phyloP scores from a whole-genome alignment of 2,888 invertebrate species.

The Hydraecia micacea region DNA sequence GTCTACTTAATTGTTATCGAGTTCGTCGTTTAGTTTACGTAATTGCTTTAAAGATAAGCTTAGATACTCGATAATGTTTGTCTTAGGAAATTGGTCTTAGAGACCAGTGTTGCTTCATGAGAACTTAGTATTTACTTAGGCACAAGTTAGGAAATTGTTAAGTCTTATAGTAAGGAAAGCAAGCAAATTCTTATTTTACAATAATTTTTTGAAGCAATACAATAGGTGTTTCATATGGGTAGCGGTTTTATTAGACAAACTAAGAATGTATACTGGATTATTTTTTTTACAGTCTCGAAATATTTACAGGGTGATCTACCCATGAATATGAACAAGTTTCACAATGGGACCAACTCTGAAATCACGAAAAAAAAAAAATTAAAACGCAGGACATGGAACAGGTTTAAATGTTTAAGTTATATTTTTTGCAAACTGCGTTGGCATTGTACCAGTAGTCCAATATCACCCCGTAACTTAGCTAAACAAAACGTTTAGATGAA shows the following conservation, averaged over 20 bases:
- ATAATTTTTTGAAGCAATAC: background rate
- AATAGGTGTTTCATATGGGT: background rate
- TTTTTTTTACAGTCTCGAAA: no score
- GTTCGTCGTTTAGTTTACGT: conserved; percentile 22
- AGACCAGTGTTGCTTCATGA: background rate
- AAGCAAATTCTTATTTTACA: background rate
- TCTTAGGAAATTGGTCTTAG: background rate
- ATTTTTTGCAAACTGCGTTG: background rate
- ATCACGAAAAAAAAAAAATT: no score
- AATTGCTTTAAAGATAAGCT: conserved; percentile 13
- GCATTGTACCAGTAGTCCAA: background rate
- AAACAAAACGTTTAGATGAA: background rate
- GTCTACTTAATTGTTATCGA: conserved; percentile 38
- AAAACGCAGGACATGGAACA: no score
- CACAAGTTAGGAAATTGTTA: background rate
- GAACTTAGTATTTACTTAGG: background rate
- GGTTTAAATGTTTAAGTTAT: background rate
- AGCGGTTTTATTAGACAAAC: background rate
- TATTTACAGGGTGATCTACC: no score
- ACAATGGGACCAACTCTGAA: no score
- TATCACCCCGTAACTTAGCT: background rate
- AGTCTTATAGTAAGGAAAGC: background rate
- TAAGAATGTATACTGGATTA: no score
- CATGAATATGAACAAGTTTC: no score
- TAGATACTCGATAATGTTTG: background rate